Evolutionary conservation across 2,113 vertebrate species (phyloP), one percentile per base, ranked within the genome.

Genomic region (Procavia capensis): DNA sequence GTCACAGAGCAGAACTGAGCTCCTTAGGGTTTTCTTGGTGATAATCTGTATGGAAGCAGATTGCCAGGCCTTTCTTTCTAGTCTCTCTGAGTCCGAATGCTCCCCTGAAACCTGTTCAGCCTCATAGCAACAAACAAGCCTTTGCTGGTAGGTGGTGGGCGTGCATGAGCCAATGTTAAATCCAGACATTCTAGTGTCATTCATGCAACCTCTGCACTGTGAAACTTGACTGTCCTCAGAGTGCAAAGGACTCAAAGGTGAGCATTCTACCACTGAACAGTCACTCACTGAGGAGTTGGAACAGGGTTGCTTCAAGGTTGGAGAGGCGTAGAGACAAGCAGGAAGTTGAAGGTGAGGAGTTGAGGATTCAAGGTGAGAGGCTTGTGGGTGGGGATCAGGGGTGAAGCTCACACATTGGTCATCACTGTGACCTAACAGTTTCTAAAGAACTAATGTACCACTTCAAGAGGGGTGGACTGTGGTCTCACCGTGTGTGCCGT

Each of bases 371-470:
- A 66, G 50, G 0, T 0, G 27, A n/a, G 75, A 79, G 34, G n/a
- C n/a, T n/a, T 7, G 3, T 0, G 1, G 0, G 0, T 29, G 5
- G 70, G 57, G 61, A 13, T 4, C 4, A 5, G 54, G 31, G 50
- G 17, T 43, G 39, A 74, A 57, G 78, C 7, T 11, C 9, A 34
- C 6, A 0, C 3, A 6, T 29, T 85, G 45, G 22, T 43, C 39
- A 43, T 31, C 13, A 0, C 27, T 6, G 24, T 9, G 57, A 80
- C 4, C 36, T 57, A 19, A 25, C 39, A 31, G 29, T 59, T 47
- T 47, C 47, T 76, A 34, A 92, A 22, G 82, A 70, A 11, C 2
- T 14, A 31, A 9, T 4, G 27, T 29, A 36, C 50, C 61, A 5
- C 24, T n/a, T 9, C 6, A 36, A 31, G 61, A 47, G 3, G 39